Evolutionary conservation across 2,888 invertebrate species (phyloP).

Genomic region (Cordilura impudica): DNA sequence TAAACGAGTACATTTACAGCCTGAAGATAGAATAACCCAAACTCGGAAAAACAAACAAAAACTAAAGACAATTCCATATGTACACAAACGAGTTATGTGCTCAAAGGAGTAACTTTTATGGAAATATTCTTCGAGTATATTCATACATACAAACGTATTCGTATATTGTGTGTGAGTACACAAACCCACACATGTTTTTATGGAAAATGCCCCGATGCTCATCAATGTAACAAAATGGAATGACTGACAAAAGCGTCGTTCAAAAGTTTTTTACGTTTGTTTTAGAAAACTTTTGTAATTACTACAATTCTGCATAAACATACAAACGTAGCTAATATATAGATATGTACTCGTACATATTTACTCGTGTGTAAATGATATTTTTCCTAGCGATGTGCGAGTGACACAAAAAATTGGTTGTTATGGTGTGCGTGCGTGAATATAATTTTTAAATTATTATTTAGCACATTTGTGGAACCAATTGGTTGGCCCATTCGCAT

Average conservation of each 20-base stretch:
- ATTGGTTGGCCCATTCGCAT: too few species aligned
- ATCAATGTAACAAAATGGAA: constrained; percentile 54
- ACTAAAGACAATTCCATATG: constrained; percentile 43
- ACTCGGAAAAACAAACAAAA: constrained; percentile 30
- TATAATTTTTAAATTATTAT: too few species aligned
- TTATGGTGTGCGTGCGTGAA: too few species aligned
- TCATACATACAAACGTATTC: constrained; percentile 4
- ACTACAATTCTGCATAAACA: constrained; percentile 54
- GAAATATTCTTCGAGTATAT: constrained; percentile 11
- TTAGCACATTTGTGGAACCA: too few species aligned
- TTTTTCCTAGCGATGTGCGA: too few species aligned
- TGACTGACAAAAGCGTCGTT: constrained; percentile 61
- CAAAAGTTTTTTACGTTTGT: constrained; percentile 59
- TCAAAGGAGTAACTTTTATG: constrained; percentile 54
- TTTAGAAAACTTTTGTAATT: constrained; percentile 65
- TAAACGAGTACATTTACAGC: constrained; percentile 48
- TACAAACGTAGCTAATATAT: not conserved
- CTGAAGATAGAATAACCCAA: constrained; percentile 47
- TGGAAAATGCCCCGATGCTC: constrained; percentile 50
- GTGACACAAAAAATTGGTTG: too few species aligned
- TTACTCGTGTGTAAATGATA: not conserved
- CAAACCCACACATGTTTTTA: constrained; percentile 36
- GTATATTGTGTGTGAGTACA: not conserved
- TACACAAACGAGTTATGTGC: constrained; percentile 35
- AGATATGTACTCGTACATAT: not conserved